phyloP scores from a whole-genome alignment of 1,140 invertebrate species.

The Globodera ellingtonae region DNA sequence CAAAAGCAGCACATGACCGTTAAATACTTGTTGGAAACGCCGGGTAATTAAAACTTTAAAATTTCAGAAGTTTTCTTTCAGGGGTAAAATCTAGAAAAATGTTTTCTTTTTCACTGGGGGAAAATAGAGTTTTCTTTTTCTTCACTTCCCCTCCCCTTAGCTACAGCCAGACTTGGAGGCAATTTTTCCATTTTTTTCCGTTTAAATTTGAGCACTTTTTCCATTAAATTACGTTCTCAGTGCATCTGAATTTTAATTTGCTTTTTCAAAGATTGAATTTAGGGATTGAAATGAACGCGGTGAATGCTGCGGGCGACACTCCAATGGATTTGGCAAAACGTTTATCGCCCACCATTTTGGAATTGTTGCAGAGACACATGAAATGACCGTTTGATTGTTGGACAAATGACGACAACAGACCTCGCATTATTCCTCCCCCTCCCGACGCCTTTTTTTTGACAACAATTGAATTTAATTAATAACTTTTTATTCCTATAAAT shows the following conservation, averaged over 20 bases:
- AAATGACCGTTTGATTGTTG: not conserved
- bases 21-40: constrained; percentile 52
- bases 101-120: not conserved
- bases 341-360: constrained; percentile 31
- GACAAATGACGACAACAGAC: too few relatives aligned
- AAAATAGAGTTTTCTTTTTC: too few relatives aligned
- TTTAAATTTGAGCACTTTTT: not conserved
- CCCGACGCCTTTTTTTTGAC: too few relatives aligned
- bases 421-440: too few relatives aligned
- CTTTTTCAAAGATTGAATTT: not conserved
- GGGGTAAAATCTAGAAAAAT: not conserved
- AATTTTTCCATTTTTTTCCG: not conserved
- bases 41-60: constrained; percentile 27
- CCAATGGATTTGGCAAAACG: constrained; percentile 53
- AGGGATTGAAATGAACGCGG: constrained; percentile 58
- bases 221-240: not conserved
- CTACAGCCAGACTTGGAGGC: too few relatives aligned
- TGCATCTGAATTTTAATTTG: not conserved
- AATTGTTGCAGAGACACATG: constrained; percentile 33
- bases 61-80: constrained; percentile 17
- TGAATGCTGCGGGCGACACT: constrained; percentile 56
- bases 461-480: not conserved
- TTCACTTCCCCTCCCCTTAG: too few relatives aligned
- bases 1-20: constrained; percentile 50
- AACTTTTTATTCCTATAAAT: too few relatives aligned